Evolutionary conservation across 2,113 vertebrate species (phyloP).

Genomic region (Ptilorrhoa leucosticta): DNA sequence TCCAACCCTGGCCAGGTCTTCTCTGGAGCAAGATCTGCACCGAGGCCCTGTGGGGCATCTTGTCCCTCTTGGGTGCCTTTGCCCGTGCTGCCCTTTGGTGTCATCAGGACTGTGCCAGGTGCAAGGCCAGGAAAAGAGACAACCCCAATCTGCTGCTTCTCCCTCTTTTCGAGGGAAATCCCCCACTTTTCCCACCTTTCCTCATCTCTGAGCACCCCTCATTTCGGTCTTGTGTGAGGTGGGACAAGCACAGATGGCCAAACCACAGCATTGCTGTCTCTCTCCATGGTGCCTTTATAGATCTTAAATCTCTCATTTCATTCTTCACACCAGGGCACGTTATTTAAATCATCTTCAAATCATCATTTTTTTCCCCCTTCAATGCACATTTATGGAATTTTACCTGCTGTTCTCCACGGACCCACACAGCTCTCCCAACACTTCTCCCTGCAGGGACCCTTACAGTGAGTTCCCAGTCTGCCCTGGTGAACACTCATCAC

Average conservation of each 20-base stretch:
- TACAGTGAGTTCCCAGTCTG: background rate
- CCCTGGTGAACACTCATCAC: background rate
- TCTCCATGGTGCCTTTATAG: fast-evolving
- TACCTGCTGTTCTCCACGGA: fast-evolving
- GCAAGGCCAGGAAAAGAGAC: background rate
- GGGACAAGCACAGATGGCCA: background rate
- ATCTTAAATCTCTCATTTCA: background rate
- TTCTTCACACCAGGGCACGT: background rate
- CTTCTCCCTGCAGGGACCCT: background rate
- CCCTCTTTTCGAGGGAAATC: background rate
- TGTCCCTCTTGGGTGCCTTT: background rate
- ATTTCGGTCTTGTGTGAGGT: background rate
- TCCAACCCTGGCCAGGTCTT: background rate
- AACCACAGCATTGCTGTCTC: fast-evolving
- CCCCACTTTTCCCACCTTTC: background rate
- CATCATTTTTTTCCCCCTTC: fast-evolving
- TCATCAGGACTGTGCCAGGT: fast-evolving
- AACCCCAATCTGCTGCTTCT: background rate
- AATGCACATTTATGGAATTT: background rate
- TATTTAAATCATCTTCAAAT: background rate
- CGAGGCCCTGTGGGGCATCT: background rate
- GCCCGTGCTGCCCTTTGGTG: background rate
- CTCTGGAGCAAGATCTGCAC: background rate
- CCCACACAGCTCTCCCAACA: background rate
- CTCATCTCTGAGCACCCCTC: background rate